Base-by-base conservation (phyloP, 1,140 invertebrate genomes). In the Propsilocerus akamusi region DNA sequence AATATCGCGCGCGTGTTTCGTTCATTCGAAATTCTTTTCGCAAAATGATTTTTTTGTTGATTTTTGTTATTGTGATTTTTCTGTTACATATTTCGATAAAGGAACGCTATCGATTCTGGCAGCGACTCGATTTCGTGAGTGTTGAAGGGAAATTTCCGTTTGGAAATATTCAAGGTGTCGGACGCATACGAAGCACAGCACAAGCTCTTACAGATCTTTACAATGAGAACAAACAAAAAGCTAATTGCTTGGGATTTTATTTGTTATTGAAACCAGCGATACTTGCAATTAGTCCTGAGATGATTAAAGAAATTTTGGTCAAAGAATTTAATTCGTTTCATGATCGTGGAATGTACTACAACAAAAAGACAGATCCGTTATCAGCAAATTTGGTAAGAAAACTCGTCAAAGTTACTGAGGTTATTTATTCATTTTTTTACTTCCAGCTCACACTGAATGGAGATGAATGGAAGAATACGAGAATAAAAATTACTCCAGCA, bases 311-410 rank as follows among this genome's bases (percentile, higher is more conserved):
- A 10, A 52, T 66, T 50, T 37, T 64, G 0, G 59, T 65, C 6
- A 66, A 64, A 28, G 64, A 66, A 47, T 66, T 65, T 24, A 32
- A 52, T 2, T 26, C 54, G 26, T 66, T 66, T 46, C 49, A 54
- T 4, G 58, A 65, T 57, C 62, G 73, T 26, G 67, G 70, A 0
- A 53, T 69, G 12, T 73, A 67, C 50, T 61, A 63, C 47, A 70
- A 73, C 48, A 67, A 71, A 17, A 55, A 65, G 17, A 61, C 63
- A 6, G 73, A 76, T 53, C 72, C 71, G 0, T 53, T 76, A 2
- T 69, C 69, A 0, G 68, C 63, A 0, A 68, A 75, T 55, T 55
- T 76, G 1, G 70, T 71, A 49, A 67, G 66, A 2, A 61, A 68
- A 6, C 56, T 71, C 11, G 59, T 67, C 28, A 55, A 63, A 25